Base-by-base conservation (phyloP, 2,888 invertebrate genomes). In the Linyphia triangularis region DNA sequence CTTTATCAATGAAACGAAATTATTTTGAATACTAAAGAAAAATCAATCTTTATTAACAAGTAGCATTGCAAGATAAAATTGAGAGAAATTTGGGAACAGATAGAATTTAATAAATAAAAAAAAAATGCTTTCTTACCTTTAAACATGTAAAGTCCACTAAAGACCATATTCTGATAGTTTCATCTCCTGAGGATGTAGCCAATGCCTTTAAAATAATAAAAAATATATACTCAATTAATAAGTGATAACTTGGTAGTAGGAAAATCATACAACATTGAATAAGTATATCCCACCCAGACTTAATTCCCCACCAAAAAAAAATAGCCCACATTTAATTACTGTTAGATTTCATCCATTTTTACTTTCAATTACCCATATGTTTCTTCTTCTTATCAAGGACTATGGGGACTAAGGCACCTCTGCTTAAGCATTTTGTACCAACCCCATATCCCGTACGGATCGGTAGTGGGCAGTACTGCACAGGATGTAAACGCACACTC, bases 151-250 rank as follows among this genome's bases (percentile, higher is more conserved):
- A 94, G 91, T 97, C 96, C 3, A 95, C 93, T 78, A 98, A 93
- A 0, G 97, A 96, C 98, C 98, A 99, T 33, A 99, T 93, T 92
- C 96, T 97, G 51, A 99, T 94, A 2, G 96, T 95, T 90, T 96
- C 95, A 93, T 99, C 99, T 16, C 97, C 97, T 6, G 98, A 98
- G 16, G 96, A 95, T 5, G 98, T 97, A 13, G 96, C 93, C 2
- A 98, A 93, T 40, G 97, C 95, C 88, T 89, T 30, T 10, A 69
- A 65, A 67, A 51, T 10, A 59, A 4, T 7, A 69, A 19, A 43
- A n/a, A 33, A 30, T 19, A 26, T 1, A 69, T 19, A 9, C 59
- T 1, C 10, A 59, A 28, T 9, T 0, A 40, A 40, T 26, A 33
- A 19, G 13, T 0, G 4, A 26, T 37, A 19, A 57, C 13, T 30